phyloP scores from a whole-genome alignment of 2,797 vertebrate genomes.

The Diglossa cyanea region DNA sequence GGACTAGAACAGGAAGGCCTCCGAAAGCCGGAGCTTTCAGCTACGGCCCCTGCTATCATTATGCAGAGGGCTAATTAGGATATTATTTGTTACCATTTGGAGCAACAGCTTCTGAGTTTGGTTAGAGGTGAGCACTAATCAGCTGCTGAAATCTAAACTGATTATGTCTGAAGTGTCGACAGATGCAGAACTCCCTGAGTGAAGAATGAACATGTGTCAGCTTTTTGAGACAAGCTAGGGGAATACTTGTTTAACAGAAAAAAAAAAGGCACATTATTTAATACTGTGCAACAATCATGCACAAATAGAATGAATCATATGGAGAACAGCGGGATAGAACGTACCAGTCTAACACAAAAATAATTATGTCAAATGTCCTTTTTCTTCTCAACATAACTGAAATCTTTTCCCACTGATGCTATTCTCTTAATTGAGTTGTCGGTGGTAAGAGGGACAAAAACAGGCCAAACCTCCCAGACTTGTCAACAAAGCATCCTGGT shows the following conservation, averaged over 20 bases:
- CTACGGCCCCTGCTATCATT: background rate
- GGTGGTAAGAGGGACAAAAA: background rate
- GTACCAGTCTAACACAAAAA: background rate
- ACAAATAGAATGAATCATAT: slow-evolving; percentile 24
- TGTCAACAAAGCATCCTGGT: background rate
- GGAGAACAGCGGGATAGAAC: background rate
- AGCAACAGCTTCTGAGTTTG: slow-evolving; percentile 63
- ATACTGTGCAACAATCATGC: background rate
- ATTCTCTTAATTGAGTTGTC: background rate
- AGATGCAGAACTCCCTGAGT: slow-evolving; percentile 63
- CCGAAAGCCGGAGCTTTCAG: slow-evolving; percentile 16
- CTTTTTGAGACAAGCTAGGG: slow-evolving; percentile 46
- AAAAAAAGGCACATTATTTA: background rate
- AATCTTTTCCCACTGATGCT: background rate
- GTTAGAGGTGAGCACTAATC: slow-evolving; percentile 71
- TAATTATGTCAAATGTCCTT: background rate
- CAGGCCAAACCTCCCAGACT: background rate
- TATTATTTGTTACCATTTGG: slow-evolving; percentile 65
- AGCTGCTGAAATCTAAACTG: slow-evolving; percentile 77
- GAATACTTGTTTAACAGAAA: slow-evolving; percentile 24
- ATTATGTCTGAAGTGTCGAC: slow-evolving; percentile 76
- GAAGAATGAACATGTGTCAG: slow-evolving; percentile 67
- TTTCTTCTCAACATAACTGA: background rate
- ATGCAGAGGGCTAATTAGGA: slow-evolving; percentile 47
- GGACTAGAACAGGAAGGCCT: slow-evolving; percentile 31